Evolutionary conservation across 2,888 invertebrate genomes (phyloP), one percentile per base, ranked within the genome.

Genomic region (Eupelmus urozonus): DNA sequence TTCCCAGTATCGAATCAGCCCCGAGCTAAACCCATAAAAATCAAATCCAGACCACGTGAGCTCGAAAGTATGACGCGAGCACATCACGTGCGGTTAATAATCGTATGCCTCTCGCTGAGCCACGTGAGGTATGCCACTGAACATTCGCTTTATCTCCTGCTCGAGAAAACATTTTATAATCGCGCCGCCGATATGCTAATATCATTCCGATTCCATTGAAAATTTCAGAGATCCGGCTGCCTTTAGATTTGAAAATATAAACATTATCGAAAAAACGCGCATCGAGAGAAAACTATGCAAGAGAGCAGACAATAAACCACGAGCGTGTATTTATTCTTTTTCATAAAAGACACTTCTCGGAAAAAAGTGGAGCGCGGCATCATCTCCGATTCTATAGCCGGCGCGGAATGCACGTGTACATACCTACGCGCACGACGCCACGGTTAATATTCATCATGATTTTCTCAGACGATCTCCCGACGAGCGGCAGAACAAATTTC

Each of bases 361-460:
- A 27, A 74, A 34, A 74, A 67, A 62, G 75, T 62, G 42, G 60
- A 62, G 27, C 53, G 1, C 53, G 1, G 42, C 55, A 3, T 16
- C 18, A 2, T 67, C 20, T 27, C 34, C 9, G 34, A 9, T 34
- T 34, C 9, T 34, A 34, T 34, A 34, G 34, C 3, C 34, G 34
- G 34, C 9, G n/a, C n/a, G n/a, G n/a, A n/a, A n/a, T n/a, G n/a
- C 42, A 70, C 66, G 3, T 51, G 20, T 16, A 7, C 29, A 25
- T 18, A 1, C 16, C n/a, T 27, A 18, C 27, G 13, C 27, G 13
- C 59, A 51, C 25, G 29, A 20, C 29, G 2, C 42, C 27, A 2
- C 34, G 23, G 49, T 65, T 59, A 74, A 63, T 76, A 62, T 69
- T 69, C 63, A 70, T 70, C 57, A 57, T 27, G 70, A 70, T 76